Base-by-base conservation (phyloP, 2,113 vertebrate species). In the Cariama cristata region DNA sequence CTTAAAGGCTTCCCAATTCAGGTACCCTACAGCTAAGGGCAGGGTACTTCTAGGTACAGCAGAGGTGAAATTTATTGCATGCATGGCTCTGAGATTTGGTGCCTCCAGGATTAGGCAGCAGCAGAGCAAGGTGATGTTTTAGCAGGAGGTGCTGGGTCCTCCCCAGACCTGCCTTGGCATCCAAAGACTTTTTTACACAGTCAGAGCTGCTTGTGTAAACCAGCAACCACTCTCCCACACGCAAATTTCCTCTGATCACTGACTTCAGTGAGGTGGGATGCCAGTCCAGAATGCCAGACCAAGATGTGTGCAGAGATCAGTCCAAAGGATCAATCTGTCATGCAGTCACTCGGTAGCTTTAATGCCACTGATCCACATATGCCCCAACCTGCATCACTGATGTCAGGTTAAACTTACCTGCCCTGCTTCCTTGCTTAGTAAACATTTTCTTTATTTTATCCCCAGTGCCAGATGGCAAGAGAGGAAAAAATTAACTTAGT, bases 401-500 rank as follows among this genome's bases (percentile, higher is more conserved):
- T 89, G 74, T 69, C 67, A 93, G 44, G 40, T 97, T 94, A 95
- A 94, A 97, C 86, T 97, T 93, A 94, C 56, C 47, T 95, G 93
- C 80, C 83, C 88, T 20, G 24, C 79, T 91, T 92, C 73, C 86
- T 86, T 75, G 64, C 95, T 96, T 69, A 73, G 90, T 95, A 98
- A 97, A 98, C 96, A 89, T 95, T 94, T 96, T 89, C 67, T 86
- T 92, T 95, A 92, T 87, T 94, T 72, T 85, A 79, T 52, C 44
- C 68, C 63, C 50, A 71, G 66, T 86, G 79, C 76, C 92, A 96
- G 55, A 81, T 74, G 67, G 66, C 68, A 94, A 85, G 77, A 93
- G 55, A 40, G 68, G 90, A 44, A 86, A 72, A 97, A 97, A 97
- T 94, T 98, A 98, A 97, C 93, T 95, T 83, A 47, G 66, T 75